Evolutionary conservation across 2,888 invertebrate genomes (phyloP).

Genomic region (Drosophila picticornis): DNA sequence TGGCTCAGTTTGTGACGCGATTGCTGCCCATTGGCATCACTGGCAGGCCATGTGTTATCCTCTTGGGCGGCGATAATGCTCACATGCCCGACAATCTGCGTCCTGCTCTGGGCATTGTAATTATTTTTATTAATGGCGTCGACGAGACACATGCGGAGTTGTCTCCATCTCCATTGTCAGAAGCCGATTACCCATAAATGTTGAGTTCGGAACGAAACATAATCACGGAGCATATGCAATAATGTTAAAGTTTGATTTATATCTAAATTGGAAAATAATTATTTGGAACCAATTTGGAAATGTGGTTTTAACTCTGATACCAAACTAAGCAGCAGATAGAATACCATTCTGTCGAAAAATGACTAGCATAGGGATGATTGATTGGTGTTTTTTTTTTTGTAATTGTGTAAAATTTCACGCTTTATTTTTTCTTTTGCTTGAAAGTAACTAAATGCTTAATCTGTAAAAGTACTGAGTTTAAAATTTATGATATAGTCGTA

Average conservation of each 20-base stretch:
- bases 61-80: slow-evolving; percentile 53
- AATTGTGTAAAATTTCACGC: background rate
- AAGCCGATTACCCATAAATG: slow-evolving; percentile 38
- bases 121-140: slow-evolving; percentile 62
- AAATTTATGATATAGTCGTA: background rate
- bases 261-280: background rate
- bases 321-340: background rate
- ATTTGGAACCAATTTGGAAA: background rate
- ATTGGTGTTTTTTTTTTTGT: background rate
- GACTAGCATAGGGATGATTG: background rate
- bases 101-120: slow-evolving; percentile 50
- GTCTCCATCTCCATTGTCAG: slow-evolving; percentile 22
- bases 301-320: background rate
- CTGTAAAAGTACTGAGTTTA: background rate
- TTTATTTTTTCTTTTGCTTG: background rate
- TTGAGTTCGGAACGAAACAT: background rate
- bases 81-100: slow-evolving; percentile 65
- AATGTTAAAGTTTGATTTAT: background rate
- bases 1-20: slow-evolving; percentile 48
- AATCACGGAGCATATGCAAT: background rate
- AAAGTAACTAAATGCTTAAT: background rate
- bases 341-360: background rate
- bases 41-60: slow-evolving; percentile 53
- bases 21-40: slow-evolving; percentile 38
- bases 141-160: slow-evolving; percentile 46